Evolutionary conservation across 2,113 vertebrate species (phyloP).

Genomic region (Rallus limicola): DNA sequence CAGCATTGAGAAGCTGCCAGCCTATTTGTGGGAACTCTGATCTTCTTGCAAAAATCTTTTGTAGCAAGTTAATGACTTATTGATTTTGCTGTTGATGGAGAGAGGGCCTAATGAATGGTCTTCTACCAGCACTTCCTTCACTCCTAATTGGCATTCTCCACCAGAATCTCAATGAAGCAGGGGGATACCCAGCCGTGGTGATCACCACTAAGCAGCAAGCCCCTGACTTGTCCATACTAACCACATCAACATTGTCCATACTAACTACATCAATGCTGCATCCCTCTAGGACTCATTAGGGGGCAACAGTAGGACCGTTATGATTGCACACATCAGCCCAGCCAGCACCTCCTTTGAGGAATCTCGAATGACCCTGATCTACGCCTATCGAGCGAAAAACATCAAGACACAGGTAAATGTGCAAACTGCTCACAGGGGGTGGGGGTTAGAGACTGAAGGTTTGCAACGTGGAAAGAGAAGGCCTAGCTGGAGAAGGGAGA

Average conservation of each 20-base stretch:
- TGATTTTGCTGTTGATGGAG: slow-evolving; percentile 39
- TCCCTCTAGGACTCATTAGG: slow-evolving; percentile 66
- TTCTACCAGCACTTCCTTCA: neutral
- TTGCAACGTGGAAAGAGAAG: neutral
- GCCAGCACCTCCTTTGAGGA: slow-evolving; percentile 73
- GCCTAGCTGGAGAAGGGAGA: neutral
- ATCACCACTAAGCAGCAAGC: neutral
- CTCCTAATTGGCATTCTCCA: slow-evolving; percentile 1
- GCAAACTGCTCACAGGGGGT: neutral
- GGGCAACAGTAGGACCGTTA: slow-evolving; percentile 70
- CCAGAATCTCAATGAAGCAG: slow-evolving; percentile 1
- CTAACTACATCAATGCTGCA: neutral
- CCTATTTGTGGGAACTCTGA: neutral
- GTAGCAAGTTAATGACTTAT: slow-evolving; percentile 46
- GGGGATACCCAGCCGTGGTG: neutral
- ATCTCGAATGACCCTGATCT: slow-evolving; percentile 68
- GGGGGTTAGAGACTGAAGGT: neutral
- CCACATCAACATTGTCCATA: neutral
- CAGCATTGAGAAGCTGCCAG: neutral
- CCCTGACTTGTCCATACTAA: neutral
- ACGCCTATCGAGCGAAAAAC: slow-evolving; percentile 60
- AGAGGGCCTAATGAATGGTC: neutral
- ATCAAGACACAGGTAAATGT: slow-evolving; percentile 67
- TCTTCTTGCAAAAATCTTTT: neutral
- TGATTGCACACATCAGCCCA: slow-evolving; percentile 73